These are phyloP conservation scores for Carabus problematicus DNA, from an alignment of 2,888 invertebrate genomes.

Conservation along the genomic window DNA sequence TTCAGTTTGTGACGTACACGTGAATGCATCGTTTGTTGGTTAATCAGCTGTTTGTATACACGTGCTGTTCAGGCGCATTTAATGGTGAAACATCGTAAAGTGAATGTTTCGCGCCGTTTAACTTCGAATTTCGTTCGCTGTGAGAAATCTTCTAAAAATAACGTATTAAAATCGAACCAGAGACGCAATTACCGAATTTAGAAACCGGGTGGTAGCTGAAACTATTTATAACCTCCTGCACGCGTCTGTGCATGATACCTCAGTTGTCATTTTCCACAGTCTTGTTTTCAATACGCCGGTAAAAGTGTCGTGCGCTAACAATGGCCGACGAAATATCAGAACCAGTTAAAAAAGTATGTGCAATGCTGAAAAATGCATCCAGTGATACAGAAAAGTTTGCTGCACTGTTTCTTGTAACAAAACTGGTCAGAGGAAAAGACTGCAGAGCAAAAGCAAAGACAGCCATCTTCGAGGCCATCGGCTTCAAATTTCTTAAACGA, in stretches of 20 bases:
- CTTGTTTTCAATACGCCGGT: constrained; percentile 43
- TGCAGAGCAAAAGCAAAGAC: constrained; percentile 75
- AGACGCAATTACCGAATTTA: constrained; percentile 58
- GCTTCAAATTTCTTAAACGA: constrained; percentile 84
- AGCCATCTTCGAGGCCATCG: constrained; percentile 87
- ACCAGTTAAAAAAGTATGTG: constrained; percentile 83
- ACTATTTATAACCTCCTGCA: constrained; percentile 57
- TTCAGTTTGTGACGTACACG: constrained; percentile 35
- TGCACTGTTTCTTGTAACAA: constrained; percentile 90
- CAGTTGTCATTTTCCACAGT: constrained; percentile 45
- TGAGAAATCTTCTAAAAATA: constrained; percentile 55
- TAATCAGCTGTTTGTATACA: constrained; percentile 38
- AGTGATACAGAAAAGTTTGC: constrained; percentile 93
- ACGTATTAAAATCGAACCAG: constrained; percentile 52
- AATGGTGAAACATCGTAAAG: constrained; percentile 20
- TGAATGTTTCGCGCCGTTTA: constrained; percentile 33
- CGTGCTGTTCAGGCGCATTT: constrained; percentile 31
- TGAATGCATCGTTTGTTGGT: constrained; percentile 7
- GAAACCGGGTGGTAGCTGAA: constrained; percentile 54
- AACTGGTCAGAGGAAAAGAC: constrained; percentile 84
- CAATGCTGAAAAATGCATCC: constrained; percentile 78
- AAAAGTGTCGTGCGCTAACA: constrained; percentile 31
- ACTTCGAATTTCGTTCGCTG: constrained; percentile 22
- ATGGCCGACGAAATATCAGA: constrained; percentile 70
- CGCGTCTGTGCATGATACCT: constrained; percentile 46